A percentile compares a stretch with the other conserved stretches of the same genome.
These are phyloP conservation scores for Phania funesta DNA, from an alignment of 2,888 invertebrate species.

Conservation along the genomic window DNA sequence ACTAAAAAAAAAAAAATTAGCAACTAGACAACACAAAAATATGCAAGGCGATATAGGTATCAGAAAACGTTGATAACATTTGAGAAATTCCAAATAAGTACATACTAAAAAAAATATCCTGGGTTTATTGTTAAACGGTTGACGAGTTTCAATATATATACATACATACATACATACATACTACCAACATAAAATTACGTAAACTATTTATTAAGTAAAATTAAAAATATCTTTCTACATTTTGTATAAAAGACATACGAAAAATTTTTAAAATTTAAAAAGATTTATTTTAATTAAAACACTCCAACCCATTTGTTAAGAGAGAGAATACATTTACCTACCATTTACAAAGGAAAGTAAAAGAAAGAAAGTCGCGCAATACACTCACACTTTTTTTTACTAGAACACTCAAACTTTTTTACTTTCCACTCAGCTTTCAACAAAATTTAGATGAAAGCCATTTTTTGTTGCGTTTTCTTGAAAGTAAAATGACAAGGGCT, in stretches of 20 bases:
- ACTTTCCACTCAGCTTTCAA: too few relatives aligned
- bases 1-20: not conserved
- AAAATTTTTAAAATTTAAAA: not conserved
- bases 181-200: not conserved
- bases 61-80: not conserved
- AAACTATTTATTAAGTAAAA: conserved; percentile 21
- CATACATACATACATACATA: not conserved
- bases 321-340: too few relatives aligned
- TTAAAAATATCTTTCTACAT: not conserved
- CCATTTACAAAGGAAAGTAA: too few relatives aligned
- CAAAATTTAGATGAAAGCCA: too few relatives aligned
- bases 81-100: not conserved
- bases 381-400: too few relatives aligned
- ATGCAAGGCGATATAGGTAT: not conserved
- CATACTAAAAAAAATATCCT: conserved; percentile 15
- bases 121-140: conserved; percentile 36
- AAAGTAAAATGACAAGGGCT: too few relatives aligned
- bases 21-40: not conserved
- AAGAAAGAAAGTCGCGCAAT: too few relatives aligned
- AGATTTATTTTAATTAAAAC: not conserved
- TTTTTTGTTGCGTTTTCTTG: too few relatives aligned
- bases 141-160: conserved; percentile 34
- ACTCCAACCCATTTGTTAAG: not conserved
- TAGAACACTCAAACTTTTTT: too few relatives aligned
- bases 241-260: not conserved